A percentile compares a stretch with the other conserved stretches of the same genome.
Conservation (phyloP, 2,888 invertebrate genomes). For the Acutogordius australiensis region DNA sequence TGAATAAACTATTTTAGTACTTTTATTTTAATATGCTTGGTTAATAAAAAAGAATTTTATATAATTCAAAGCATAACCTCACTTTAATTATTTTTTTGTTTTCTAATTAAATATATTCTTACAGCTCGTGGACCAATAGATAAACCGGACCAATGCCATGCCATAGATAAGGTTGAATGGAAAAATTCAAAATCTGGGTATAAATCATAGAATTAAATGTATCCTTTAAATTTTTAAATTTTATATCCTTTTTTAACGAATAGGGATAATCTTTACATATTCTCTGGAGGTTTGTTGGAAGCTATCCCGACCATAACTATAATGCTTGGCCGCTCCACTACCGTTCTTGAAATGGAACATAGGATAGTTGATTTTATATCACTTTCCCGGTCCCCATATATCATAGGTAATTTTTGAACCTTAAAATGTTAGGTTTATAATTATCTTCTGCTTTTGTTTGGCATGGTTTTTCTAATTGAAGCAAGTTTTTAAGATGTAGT, state of each 20-base stretch:
- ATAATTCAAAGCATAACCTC: background rate
- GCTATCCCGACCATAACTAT: constrained; percentile 62
- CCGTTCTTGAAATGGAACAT: constrained; percentile 95
- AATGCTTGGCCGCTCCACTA: constrained; percentile 74
- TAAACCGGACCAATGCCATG: constrained; percentile 22
- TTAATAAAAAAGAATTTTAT: too few species aligned
- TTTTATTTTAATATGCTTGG: too few species aligned
- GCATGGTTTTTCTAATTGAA: background rate
- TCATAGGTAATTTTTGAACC: constrained; percentile 12
- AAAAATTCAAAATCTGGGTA: constrained; percentile 42
- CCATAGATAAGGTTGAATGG: constrained; percentile 81
- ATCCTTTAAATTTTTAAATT: constrained; percentile 12
- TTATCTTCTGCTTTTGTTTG: background rate
- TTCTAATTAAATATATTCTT: too few species aligned
- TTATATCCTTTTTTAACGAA: background rate
- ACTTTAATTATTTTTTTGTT: background rate
- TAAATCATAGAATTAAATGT: background rate
- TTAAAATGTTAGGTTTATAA: background rate
- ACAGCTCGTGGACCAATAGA: constrained; percentile 18
- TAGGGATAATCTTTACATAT: constrained; percentile 61
- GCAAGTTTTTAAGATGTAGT: too few species aligned
- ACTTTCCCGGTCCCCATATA: constrained; percentile 70
- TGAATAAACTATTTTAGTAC: too few species aligned
- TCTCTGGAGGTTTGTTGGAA: constrained; percentile 53
- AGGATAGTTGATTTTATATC: constrained; percentile 84